Conservation (phyloP, 2,113 vertebrate genomes). For the Mugil cephalus region DNA sequence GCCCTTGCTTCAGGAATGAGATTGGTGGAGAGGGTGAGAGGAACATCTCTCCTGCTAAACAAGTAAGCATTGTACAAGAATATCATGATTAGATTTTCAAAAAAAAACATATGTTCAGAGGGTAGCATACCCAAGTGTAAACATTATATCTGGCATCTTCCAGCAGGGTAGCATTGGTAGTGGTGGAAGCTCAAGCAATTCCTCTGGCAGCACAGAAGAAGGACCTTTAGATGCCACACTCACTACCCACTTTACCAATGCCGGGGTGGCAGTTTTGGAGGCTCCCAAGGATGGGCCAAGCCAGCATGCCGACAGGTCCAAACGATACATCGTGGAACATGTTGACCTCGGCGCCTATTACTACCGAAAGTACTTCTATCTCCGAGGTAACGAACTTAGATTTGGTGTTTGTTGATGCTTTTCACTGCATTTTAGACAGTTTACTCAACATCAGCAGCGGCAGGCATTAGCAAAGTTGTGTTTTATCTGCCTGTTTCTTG, state of each 20-base stretch:
- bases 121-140: not conserved
- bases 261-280: conserved; percentile 96
- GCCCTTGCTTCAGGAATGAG: conserved; percentile 98
- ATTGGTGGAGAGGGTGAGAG: conserved; percentile 96
- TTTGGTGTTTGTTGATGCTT: not conserved
- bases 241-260: conserved; percentile 94
- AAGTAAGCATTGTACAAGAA: conserved; percentile 56
- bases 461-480: not conserved
- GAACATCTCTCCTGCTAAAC: conserved; percentile 92
- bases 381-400: conserved; percentile 89
- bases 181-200: conserved; percentile 79
- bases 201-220: conserved; percentile 88
- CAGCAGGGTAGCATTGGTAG: conserved; percentile 89
- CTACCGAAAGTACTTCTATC: conserved; percentile 96
- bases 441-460: not conserved
- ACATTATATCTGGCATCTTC: not conserved
- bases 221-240: conserved; percentile 90
- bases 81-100: not conserved
- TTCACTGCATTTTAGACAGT: not conserved
- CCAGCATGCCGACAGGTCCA: conserved; percentile 92
- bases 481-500: not conserved
- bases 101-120: not conserved
- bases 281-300: conserved; percentile 92
- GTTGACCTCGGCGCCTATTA: conserved; percentile 97
- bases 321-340: conserved; percentile 95